These are phyloP conservation scores for Babylonia areolata DNA, from an alignment of 1,140 invertebrate species.

Conservation along the genomic window DNA sequence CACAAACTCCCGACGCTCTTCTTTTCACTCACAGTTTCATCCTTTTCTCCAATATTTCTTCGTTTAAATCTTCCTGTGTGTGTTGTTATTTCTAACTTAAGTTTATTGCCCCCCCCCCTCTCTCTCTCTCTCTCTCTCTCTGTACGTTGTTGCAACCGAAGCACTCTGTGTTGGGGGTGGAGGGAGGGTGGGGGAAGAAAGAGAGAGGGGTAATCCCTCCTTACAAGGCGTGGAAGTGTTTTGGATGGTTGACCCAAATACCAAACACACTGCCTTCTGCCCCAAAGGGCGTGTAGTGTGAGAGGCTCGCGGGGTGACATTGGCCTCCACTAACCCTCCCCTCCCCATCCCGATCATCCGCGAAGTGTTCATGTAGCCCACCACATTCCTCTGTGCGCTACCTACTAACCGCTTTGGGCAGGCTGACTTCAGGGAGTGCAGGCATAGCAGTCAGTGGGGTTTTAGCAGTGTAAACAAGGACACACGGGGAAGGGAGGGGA, in stretches of 20 bases:
- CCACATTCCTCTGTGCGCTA: not conserved
- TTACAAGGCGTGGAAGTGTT: not conserved
- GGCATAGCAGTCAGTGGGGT: too few species aligned
- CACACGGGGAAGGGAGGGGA: not conserved
- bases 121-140: too few species aligned
- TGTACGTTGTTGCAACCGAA: too few species aligned
- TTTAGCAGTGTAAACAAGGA: too few species aligned
- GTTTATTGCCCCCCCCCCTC: too few species aligned
- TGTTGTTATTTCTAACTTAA: too few species aligned
- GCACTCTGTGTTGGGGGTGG: not conserved
- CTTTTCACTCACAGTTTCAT: too few species aligned
- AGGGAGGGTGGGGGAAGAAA: not conserved
- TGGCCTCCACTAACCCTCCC: not conserved
- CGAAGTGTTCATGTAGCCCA: not conserved
- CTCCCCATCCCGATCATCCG: not conserved
- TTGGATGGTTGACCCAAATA: constrained; percentile 3
- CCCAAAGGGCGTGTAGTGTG: not conserved
- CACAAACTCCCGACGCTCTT: too few species aligned
- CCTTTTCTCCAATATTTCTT: too few species aligned
- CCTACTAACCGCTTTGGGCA: too few species aligned
- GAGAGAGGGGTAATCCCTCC: not conserved
- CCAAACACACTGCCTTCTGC: not conserved
- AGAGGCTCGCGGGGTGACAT: not conserved
- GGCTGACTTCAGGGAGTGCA: too few species aligned
- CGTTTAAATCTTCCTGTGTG: too few species aligned